Evolutionary conservation across 2,113 vertebrate species (phyloP).

Genomic region (Perognathus longimembris): DNA sequence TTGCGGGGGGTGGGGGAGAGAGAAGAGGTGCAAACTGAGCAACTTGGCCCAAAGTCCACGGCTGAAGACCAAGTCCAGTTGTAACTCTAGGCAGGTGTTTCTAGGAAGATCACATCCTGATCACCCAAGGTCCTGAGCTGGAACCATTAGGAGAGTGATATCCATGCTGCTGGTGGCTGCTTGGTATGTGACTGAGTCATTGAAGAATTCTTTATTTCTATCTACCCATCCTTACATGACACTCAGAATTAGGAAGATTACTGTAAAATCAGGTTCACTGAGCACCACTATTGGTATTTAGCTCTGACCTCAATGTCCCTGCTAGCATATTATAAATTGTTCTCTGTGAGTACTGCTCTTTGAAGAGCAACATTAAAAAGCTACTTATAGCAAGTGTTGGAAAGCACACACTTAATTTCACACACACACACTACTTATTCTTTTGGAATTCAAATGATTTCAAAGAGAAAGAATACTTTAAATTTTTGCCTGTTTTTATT

Average conservation of each 20-base stretch:
- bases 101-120: too few relatives aligned
- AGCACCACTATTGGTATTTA: background rate
- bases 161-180: background rate
- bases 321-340: background rate
- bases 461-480: conserved; percentile 11
- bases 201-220: background rate
- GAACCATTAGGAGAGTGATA: background rate
- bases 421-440: background rate
- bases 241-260: background rate
- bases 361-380: background rate
- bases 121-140: background rate
- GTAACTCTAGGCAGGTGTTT: background rate
- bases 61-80: background rate
- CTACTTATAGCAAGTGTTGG: background rate
- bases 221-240: background rate
- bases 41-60: background rate
- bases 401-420: background rate
- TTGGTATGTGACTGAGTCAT: background rate
- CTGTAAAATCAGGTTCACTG: background rate
- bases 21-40: background rate
- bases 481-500: background rate
- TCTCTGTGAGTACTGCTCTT: conserved; percentile 1
- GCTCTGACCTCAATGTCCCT: background rate
- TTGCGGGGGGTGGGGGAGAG: too few relatives aligned
- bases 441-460: conserved; percentile 22